These are phyloP conservation scores for Chloroceryle aenea DNA, from an alignment of 2,113 vertebrate species.

Conservation along the genomic window DNA sequence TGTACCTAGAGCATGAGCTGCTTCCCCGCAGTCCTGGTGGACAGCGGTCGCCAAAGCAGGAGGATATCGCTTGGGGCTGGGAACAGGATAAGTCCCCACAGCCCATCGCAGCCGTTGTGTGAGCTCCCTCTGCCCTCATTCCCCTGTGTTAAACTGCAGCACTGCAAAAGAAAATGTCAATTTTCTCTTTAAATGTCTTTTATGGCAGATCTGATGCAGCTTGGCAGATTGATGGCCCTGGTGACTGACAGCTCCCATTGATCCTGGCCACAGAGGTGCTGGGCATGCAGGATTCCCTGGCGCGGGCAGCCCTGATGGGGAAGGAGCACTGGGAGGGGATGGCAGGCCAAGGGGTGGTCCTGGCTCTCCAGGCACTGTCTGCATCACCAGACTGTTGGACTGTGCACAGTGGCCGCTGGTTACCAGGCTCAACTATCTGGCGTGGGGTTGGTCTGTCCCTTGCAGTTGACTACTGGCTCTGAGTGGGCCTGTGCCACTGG, in stretches of 20 bases:
- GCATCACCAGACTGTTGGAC: background rate
- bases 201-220: slow-evolving; percentile 27
- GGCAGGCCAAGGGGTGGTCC: background rate
- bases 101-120: background rate
- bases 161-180: slow-evolving; percentile 57
- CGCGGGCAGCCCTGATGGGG: background rate
- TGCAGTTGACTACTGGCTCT: background rate
- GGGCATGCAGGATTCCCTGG: background rate
- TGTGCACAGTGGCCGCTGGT: background rate
- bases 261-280: background rate
- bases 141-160: background rate
- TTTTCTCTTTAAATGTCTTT: slow-evolving; percentile 65
- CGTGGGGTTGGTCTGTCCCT: fast-evolving
- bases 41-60: fast-evolving
- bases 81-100: background rate
- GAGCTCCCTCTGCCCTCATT: background rate
- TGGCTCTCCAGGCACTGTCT: background rate
- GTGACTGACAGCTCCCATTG: slow-evolving; percentile 21
- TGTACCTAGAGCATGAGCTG: background rate
- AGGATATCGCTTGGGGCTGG: fast-evolving
- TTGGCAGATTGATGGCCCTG: slow-evolving; percentile 46
- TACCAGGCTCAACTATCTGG: fast-evolving
- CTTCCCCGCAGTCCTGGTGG: background rate
- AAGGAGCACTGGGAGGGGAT: background rate
- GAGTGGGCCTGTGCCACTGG: fast-evolving